phyloP scores from a whole-genome alignment of 64 coral and sea anemone genomes.

The Orbicella faveolata region DNA sequence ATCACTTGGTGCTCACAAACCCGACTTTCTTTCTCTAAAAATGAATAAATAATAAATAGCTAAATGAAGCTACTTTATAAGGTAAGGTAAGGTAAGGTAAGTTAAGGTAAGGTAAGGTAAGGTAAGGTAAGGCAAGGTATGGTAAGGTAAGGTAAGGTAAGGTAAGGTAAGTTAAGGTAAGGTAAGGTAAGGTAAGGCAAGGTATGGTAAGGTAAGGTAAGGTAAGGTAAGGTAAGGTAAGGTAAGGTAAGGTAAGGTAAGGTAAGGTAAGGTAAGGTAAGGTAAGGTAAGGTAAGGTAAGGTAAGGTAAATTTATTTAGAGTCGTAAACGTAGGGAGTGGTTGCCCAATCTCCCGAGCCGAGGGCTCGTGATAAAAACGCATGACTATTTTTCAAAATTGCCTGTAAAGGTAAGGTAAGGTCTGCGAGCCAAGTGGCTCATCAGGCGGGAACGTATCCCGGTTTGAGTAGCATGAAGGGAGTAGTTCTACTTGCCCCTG shows the following conservation, averaged over 20 bases:
- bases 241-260: background rate
- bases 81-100: no score
- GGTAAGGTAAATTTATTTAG: background rate
- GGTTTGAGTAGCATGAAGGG: no score
- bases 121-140: background rate
- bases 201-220: background rate
- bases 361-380: background rate
- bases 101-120: background rate
- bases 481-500: no score
- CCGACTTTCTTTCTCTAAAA: background rate
- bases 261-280: constrained; percentile 8
- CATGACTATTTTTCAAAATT: no score
- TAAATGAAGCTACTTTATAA: no score
- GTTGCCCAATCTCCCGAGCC: no score
- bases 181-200: no score
- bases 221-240: background rate
- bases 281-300: background rate
- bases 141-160: background rate
- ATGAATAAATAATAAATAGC: background rate
- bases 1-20: background rate
- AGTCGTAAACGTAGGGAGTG: no score
- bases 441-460: no score
- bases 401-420: background rate
- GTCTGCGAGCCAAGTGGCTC: background rate
- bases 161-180: no score